Evolutionary conservation across 1,140 invertebrate species (phyloP).

Genomic region (Antheraea pernyi): DNA sequence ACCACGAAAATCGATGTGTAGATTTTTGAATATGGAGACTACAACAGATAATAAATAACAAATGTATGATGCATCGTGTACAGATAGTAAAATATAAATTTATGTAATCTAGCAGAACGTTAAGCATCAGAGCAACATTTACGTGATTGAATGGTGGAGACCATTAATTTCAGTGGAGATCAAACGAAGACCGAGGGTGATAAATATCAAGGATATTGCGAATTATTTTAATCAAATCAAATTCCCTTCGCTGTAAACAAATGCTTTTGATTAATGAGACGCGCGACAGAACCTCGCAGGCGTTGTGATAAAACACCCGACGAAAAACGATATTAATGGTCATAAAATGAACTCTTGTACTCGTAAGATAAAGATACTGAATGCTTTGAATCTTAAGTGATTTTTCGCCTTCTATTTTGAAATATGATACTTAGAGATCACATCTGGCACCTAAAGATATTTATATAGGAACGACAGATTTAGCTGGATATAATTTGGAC

Average conservation of each 20-base stretch:
- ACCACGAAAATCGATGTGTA: too few relatives aligned
- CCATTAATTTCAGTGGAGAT: constrained; percentile 77
- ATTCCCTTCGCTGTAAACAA: constrained; percentile 79
- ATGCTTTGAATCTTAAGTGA: constrained; percentile 70
- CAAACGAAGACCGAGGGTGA: constrained; percentile 78
- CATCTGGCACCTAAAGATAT: constrained; percentile 68
- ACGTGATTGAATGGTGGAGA: constrained; percentile 72
- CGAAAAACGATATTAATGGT: constrained; percentile 76
- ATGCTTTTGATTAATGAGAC: constrained; percentile 79
- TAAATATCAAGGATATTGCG: constrained; percentile 80
- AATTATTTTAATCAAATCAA: constrained; percentile 80
- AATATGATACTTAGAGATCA: constrained; percentile 59
- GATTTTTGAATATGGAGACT: too few relatives aligned
- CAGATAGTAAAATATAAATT: too few relatives aligned
- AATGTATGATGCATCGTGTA: too few relatives aligned
- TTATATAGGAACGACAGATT: constrained; percentile 48
- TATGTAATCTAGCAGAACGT: constrained; percentile 20
- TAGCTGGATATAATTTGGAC: constrained; percentile 48
- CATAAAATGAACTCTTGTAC: constrained; percentile 79
- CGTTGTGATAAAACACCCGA: constrained; percentile 74
- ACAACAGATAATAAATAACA: too few relatives aligned
- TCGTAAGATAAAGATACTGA: constrained; percentile 75
- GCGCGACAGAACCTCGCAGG: constrained; percentile 72
- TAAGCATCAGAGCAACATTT: constrained; percentile 55
- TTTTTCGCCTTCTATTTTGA: constrained; percentile 70